phyloP scores from a whole-genome alignment of 1,140 invertebrate genomes.

The Conopomorpha cramerella region DNA sequence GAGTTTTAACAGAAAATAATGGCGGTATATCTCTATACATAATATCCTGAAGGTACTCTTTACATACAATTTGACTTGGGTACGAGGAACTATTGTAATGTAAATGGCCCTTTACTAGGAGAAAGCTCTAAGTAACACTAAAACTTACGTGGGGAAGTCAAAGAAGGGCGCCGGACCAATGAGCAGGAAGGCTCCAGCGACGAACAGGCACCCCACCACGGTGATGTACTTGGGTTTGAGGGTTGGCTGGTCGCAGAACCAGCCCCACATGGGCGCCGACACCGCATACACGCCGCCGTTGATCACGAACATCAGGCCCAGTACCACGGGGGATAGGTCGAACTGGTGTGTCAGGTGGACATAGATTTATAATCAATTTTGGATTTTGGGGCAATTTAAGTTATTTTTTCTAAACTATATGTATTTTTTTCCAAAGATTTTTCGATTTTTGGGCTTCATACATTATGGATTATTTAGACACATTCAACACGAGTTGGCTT shows the following conservation, averaged over 20 bases:
- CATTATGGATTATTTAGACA: too few relatives aligned
- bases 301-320: slow-evolving; percentile 86
- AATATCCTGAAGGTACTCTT: neutral
- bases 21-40: too few relatives aligned
- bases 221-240: slow-evolving; percentile 70
- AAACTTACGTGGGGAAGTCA: slow-evolving; percentile 63
- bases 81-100: too few relatives aligned
- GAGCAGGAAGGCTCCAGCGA: slow-evolving; percentile 70
- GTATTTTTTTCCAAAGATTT: too few relatives aligned
- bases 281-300: slow-evolving; percentile 85
- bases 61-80: neutral
- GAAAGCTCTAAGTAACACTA: neutral
- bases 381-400: too few relatives aligned
- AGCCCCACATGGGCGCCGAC: slow-evolving; percentile 81
- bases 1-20: too few relatives aligned
- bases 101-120: too few relatives aligned
- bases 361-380: too few relatives aligned
- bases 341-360: too few relatives aligned
- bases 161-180: slow-evolving; percentile 79
- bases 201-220: slow-evolving; percentile 68
- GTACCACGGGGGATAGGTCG: slow-evolving; percentile 70
- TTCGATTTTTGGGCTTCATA: too few relatives aligned
- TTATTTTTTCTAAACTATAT: too few relatives aligned
- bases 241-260: slow-evolving; percentile 71
- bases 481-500: too few relatives aligned